Conservation (phyloP, 1,140 invertebrate species). For the Neodiprion lecontei region DNA sequence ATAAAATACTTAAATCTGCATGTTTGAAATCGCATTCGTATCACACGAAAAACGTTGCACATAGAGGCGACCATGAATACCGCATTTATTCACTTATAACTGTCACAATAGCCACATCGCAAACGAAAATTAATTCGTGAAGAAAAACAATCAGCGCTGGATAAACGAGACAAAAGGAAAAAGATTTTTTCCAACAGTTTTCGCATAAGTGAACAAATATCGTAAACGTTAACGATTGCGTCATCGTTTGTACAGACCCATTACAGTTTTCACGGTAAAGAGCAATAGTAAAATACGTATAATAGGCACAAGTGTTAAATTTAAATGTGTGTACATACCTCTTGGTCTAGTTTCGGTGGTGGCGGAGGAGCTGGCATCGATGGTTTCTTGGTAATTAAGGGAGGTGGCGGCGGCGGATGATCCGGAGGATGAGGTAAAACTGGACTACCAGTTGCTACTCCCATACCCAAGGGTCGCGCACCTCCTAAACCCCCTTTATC, state of each 20-base stretch:
- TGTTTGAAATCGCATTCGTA: neutral
- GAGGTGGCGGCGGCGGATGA: conserved; percentile 60
- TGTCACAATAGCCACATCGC: conserved; percentile 4
- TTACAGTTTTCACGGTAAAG: neutral
- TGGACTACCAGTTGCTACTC: conserved; percentile 63
- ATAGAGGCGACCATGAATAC: neutral
- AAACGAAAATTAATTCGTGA: neutral
- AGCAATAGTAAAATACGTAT: conserved; percentile 6
- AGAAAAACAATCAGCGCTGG: neutral
- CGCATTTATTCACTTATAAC: conserved; percentile 8
- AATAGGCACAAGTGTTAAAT: conserved; percentile 11
- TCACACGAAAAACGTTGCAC: neutral
- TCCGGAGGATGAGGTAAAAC: conserved; percentile 62
- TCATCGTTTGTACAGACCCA: neutral
- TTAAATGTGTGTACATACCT: conserved; percentile 58
- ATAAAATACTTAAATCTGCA: neutral
- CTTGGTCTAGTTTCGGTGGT: conserved; percentile 69
- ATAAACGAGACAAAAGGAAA: neutral
- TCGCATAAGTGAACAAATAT: neutral
- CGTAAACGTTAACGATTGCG: neutral
- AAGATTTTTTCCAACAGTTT: neutral
- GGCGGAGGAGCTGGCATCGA: conserved; percentile 49
- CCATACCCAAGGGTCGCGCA: conserved; percentile 72
- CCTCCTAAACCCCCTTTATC: conserved; percentile 77
- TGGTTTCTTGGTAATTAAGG: conserved; percentile 56